Evolutionary conservation across 2,888 invertebrate genomes (phyloP).

Genomic region (Hemistola chrysoprasaria): DNA sequence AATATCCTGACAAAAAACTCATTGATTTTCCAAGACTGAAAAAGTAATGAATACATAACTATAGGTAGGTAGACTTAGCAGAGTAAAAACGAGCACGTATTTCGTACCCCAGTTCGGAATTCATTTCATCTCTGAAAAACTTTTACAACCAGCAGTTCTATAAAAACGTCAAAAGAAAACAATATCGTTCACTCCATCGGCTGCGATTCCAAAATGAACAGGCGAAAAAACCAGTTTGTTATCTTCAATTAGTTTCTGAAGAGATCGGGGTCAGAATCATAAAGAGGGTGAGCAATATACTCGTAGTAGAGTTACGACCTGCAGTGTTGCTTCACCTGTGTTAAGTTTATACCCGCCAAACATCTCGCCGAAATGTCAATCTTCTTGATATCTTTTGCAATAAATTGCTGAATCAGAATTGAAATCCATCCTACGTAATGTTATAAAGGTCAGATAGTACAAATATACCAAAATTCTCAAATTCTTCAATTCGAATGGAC

Average conservation of each 20-base stretch:
- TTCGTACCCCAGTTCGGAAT: constrained; percentile 34
- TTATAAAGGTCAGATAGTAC: no score
- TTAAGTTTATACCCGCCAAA: no score
- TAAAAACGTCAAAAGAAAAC: constrained; percentile 53
- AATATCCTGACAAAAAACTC: constrained; percentile 7
- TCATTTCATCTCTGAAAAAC: constrained; percentile 33
- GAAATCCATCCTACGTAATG: no score
- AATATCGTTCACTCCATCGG: constrained; percentile 52
- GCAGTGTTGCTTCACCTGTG: constrained; percentile 6
- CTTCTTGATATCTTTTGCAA: no score
- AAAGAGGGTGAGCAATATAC: constrained; percentile 60
- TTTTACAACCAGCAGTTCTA: constrained; percentile 40
- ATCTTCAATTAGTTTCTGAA: constrained; percentile 73
- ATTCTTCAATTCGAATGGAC: no score
- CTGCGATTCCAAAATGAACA: constrained; percentile 56
- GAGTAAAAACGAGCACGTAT: constrained; percentile 33
- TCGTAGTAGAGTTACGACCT: constrained; percentile 32
- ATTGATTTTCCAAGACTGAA: constrained; percentile 11
- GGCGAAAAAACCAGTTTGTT: constrained; percentile 69
- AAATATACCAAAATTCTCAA: no score
- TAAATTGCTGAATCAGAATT: no score
- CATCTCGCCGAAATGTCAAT: no score
- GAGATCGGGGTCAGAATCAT: constrained; percentile 59
- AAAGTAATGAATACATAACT: no score
- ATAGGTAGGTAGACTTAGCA: constrained; percentile 12